phyloP scores from a whole-genome alignment of 2,888 invertebrate species.

The Apeira syringaria region DNA sequence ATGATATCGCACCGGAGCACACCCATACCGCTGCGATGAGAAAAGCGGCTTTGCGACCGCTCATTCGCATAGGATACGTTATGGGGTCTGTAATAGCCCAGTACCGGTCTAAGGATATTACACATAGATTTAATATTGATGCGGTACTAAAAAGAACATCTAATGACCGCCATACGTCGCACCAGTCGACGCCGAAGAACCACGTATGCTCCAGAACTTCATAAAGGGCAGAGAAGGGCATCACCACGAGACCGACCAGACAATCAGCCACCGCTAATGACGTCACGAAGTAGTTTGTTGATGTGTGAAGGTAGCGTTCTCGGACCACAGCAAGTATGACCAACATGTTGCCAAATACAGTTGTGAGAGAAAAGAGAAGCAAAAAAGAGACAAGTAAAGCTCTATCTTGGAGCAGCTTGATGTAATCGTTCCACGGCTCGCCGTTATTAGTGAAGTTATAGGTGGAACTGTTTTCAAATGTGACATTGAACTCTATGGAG shows the following conservation, averaged over 20 bases:
- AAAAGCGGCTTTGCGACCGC: slow-evolving; percentile 91
- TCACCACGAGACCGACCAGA: slow-evolving; percentile 97
- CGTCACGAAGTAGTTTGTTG: slow-evolving; percentile 98
- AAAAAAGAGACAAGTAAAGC: slow-evolving; percentile 91
- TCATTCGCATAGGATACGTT: slow-evolving; percentile 98
- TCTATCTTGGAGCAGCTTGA: slow-evolving; percentile 85
- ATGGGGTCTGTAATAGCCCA: slow-evolving; percentile 99
- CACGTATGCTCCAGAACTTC: slow-evolving; percentile 95
- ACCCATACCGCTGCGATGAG: slow-evolving; percentile 98
- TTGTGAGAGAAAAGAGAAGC: slow-evolving; percentile 94
- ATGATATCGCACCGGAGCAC: slow-evolving; percentile 97
- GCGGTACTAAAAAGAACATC: slow-evolving; percentile 99
- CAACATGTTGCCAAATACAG: slow-evolving; percentile 97
- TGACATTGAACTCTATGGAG: slow-evolving; percentile 60
- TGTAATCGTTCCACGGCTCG: slow-evolving; percentile 74
- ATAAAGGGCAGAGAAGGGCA: slow-evolving; percentile 97
- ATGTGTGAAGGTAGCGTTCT: slow-evolving; percentile 97
- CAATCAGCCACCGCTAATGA: slow-evolving; percentile 98
- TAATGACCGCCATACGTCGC: slow-evolving; percentile 98
- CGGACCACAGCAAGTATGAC: slow-evolving; percentile 97
- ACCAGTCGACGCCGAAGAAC: slow-evolving; percentile 98
- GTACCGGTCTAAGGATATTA: slow-evolving; percentile 97
- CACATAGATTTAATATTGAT: slow-evolving; percentile 98
- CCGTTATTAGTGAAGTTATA: slow-evolving; percentile 56
- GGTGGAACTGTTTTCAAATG: slow-evolving; percentile 54